Base-by-base conservation (phyloP, 2,113 vertebrate species). In the Zosterops japonicus region DNA sequence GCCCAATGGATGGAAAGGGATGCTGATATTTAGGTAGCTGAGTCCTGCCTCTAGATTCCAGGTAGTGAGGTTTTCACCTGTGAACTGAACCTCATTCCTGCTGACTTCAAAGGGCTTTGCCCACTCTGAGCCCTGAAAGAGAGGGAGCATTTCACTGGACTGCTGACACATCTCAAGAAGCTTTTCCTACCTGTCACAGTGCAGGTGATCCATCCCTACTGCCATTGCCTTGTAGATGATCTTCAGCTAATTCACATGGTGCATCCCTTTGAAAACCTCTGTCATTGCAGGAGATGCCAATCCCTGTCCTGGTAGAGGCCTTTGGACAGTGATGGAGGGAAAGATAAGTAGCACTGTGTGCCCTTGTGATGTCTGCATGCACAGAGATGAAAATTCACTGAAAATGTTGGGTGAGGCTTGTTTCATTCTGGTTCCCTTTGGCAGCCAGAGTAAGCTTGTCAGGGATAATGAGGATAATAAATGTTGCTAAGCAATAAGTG, bases 401-500 rank as follows among this genome's bases (percentile, higher is more conserved):
- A 8, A 77, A 56, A 70, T 41, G 11, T 12, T 41, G 63, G 3
- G 11, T 6, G 21, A 81, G 27, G 35, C 35, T 74, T 8, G 1
- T 67, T 87, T 85, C 41, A 9, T 76, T 79, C 52, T 6, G 8
- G 22, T 39, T 95, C 53, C 50, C 72, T 78, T 87, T 35, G 42
- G 57, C 53, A 83, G 91, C 14, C 0, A 0, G 50, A 74, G 39
- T 55, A 39, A 93, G 67, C 47, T 78, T 61, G 71, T 74, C 85
- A 88, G 70, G 46, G 63, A 61, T 88, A 71, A 82, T 47, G 56
- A 79, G 61, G 75, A 46, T 88, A 60, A 83, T 56, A 80, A 83
- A 82, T 29, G 90, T 94, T 95, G 88, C 79, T 96, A 90, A 93
- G 92, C 85, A 96, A 96, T 80, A 87, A 2, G 7, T 72, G 90